phyloP scores from a whole-genome alignment of 2,113 vertebrate genomes.

The Crotalus tigris region DNA sequence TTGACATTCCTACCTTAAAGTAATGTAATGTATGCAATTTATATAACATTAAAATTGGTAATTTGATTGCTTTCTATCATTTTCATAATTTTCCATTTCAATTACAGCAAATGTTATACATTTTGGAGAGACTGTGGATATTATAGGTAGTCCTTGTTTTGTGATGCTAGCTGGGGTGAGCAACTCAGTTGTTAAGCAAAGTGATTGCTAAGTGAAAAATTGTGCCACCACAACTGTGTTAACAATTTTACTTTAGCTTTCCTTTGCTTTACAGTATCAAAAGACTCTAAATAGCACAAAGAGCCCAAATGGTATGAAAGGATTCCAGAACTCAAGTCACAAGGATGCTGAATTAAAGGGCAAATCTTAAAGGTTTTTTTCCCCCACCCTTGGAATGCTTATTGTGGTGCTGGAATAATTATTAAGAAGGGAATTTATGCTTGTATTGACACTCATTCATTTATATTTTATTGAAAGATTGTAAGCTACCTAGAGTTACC shows the following conservation, averaged over 20 bases:
- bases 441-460: not conserved
- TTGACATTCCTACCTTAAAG: not conserved
- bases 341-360: not conserved
- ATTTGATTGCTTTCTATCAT: not conserved
- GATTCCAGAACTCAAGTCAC: not conserved
- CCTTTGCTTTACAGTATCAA: not conserved
- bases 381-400: not conserved
- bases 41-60: not conserved
- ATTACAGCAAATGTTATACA: not conserved
- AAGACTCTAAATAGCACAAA: not conserved
- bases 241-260: not conserved
- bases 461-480: not conserved
- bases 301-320: not conserved
- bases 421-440: not conserved
- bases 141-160: not conserved
- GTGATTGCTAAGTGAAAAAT: not conserved
- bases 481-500: not conserved
- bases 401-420: not conserved
- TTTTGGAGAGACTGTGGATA: not conserved
- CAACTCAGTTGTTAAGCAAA: not conserved
- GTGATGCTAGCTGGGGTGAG: not conserved
- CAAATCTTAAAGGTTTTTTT: not conserved
- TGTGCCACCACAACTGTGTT: not conserved
- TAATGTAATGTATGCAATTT: not conserved
- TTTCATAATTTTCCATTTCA: not conserved